These are phyloP conservation scores for Toxotes chatareus DNA, from an alignment of 2,113 vertebrate species.

Conservation along the genomic window DNA sequence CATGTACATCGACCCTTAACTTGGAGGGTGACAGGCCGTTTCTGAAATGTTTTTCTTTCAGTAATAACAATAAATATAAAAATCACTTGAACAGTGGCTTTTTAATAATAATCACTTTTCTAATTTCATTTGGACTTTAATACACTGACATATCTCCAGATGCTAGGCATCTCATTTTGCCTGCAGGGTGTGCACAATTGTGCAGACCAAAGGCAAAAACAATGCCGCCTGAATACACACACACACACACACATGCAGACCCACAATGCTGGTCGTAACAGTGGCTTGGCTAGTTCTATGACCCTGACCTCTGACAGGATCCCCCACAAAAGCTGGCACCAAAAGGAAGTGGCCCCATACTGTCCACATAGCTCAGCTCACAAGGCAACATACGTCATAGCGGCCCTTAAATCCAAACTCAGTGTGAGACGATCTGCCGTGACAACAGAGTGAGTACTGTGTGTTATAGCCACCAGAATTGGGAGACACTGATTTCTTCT, in stretches of 20 bases:
- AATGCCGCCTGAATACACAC: slow-evolving; percentile 10
- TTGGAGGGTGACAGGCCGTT: background rate
- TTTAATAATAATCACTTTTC: background rate
- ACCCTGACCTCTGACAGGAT: slow-evolving; percentile 37
- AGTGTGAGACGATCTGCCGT: slow-evolving; percentile 56
- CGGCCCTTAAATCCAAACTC: slow-evolving; percentile 26
- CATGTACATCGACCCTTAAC: background rate
- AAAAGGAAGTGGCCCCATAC: slow-evolving; percentile 50
- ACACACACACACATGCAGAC: background rate
- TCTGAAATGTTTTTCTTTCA: background rate
- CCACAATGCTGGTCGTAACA: background rate
- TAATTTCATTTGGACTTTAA: slow-evolving; percentile 5
- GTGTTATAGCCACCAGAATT: slow-evolving; percentile 24
- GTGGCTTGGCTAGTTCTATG: slow-evolving; percentile 4
- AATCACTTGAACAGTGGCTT: background rate
- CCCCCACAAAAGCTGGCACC: slow-evolving; percentile 43
- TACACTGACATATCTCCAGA: slow-evolving; percentile 13
- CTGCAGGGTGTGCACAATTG: slow-evolving; percentile 18
- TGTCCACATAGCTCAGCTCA: slow-evolving; percentile 63
- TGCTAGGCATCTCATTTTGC: background rate
- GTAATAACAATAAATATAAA: too few species aligned
- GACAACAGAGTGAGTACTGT: slow-evolving; percentile 64
- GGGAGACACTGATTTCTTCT: slow-evolving; percentile 25
- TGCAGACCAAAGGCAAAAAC: slow-evolving; percentile 15
- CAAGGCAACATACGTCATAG: slow-evolving; percentile 40